Conservation (phyloP, 2,888 invertebrate species). For the Harpalus rufipes region DNA sequence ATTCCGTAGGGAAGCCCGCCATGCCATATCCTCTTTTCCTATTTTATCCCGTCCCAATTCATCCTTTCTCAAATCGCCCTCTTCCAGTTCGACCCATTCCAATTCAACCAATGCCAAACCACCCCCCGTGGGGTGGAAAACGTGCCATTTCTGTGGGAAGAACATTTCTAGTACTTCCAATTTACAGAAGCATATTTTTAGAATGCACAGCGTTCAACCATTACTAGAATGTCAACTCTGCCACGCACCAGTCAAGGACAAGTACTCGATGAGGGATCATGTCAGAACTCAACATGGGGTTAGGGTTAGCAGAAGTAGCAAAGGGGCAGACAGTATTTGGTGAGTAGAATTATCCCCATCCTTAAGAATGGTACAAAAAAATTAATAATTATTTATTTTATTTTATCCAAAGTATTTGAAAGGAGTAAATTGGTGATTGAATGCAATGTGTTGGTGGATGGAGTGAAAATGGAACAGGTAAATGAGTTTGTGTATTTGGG, state of each 20-base stretch:
- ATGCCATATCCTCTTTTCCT: background rate
- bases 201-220: conserved; percentile 64
- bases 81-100: background rate
- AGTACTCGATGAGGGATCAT: conserved; percentile 64
- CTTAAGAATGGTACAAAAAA: too few relatives aligned
- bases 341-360: conserved; percentile 30
- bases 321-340: conserved; percentile 8
- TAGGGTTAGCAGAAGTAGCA: conserved; percentile 7
- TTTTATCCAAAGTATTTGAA: too few relatives aligned
- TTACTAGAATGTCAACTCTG: conserved; percentile 52
- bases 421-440: too few relatives aligned
- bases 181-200: conserved; percentile 62
- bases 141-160: conserved; percentile 64
- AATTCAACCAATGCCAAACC: background rate
- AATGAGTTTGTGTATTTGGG: too few relatives aligned
- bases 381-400: too few relatives aligned
- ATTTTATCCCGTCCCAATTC: background rate
- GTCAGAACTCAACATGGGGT: conserved; percentile 60
- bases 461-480: too few relatives aligned
- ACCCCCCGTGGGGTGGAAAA: conserved; percentile 24
- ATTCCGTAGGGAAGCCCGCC: background rate
- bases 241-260: conserved; percentile 53
- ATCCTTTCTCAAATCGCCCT: background rate
- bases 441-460: too few relatives aligned
- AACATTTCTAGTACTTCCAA: conserved; percentile 65